These are phyloP conservation scores for Salticus scenicus DNA, from an alignment of 2,888 invertebrate species.

Conservation along the genomic window DNA sequence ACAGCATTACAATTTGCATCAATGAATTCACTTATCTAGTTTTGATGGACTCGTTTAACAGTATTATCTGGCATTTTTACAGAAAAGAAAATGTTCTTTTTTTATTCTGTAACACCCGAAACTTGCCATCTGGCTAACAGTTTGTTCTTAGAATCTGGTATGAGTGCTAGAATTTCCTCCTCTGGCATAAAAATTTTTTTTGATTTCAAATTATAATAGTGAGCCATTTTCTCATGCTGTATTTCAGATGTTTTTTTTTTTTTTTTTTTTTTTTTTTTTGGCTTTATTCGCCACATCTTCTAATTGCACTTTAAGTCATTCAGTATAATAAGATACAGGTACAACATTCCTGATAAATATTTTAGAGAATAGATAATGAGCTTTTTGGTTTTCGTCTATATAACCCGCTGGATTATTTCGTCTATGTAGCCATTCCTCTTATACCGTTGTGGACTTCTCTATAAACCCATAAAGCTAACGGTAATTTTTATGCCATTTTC, in stretches of 20 bases:
- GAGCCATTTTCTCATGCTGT: conserved; percentile 3
- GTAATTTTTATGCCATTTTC: too few species aligned
- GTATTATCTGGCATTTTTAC: background rate
- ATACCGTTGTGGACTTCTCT: too few species aligned
- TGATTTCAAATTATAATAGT: conserved; percentile 22
- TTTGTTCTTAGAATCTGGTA: too few species aligned
- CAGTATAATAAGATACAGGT: background rate
- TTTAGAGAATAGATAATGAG: too few species aligned
- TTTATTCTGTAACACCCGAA: background rate
- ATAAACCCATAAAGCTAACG: too few species aligned
- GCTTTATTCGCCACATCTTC: conserved; percentile 1
- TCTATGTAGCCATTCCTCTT: too few species aligned
- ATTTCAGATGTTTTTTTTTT: background rate
- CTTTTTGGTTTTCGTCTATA: too few species aligned
- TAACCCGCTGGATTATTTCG: too few species aligned
- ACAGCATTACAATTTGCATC: background rate
- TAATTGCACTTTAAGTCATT: background rate
- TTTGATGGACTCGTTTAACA: background rate
- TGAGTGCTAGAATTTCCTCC: too few species aligned
- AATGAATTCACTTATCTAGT: background rate
- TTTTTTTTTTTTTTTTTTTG: too few species aligned
- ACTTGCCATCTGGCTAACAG: background rate
- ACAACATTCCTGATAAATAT: background rate
- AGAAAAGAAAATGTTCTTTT: background rate
- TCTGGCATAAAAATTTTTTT: background rate